Conservation (phyloP, 2,797 vertebrate genomes). For the Cynopterus sphinx region DNA sequence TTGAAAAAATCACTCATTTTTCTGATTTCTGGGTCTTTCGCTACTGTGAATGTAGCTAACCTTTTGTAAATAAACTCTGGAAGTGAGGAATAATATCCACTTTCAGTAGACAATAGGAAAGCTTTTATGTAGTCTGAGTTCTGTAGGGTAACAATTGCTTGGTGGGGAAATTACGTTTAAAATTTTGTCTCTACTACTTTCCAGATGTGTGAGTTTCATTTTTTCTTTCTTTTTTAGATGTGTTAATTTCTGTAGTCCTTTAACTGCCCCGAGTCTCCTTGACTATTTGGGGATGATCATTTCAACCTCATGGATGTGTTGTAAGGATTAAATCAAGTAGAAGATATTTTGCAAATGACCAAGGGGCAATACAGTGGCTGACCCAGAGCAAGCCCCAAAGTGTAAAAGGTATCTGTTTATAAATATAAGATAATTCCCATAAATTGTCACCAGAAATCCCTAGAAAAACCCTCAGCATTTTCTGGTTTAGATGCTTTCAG, state of each 20-base stretch:
- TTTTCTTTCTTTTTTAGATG: neutral
- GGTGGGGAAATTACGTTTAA: neutral
- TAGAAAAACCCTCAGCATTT: neutral
- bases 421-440: constrained; percentile 4
- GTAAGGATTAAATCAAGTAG: neutral
- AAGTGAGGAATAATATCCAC: neutral
- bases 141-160: neutral
- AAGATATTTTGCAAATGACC: neutral
- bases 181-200: neutral
- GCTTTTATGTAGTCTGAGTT: neutral
- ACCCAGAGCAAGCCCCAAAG: neutral
- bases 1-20: neutral
- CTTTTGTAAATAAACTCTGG: constrained; percentile 28
- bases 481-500: neutral
- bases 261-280: neutral
- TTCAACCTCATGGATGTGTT: neutral
- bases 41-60: neutral
- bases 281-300: neutral
- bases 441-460: neutral
- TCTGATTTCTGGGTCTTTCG: constrained; percentile 25
- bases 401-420: neutral
- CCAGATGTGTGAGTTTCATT: neutral
- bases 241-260: neutral
- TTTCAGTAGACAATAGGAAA: constrained; percentile 5
- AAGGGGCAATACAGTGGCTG: neutral